Percentiles rank a stretch among this genome's conserved stretches.
phyloP scores from a whole-genome alignment of 2,888 invertebrate genomes.

The Amphipyra tragopoginis region DNA sequence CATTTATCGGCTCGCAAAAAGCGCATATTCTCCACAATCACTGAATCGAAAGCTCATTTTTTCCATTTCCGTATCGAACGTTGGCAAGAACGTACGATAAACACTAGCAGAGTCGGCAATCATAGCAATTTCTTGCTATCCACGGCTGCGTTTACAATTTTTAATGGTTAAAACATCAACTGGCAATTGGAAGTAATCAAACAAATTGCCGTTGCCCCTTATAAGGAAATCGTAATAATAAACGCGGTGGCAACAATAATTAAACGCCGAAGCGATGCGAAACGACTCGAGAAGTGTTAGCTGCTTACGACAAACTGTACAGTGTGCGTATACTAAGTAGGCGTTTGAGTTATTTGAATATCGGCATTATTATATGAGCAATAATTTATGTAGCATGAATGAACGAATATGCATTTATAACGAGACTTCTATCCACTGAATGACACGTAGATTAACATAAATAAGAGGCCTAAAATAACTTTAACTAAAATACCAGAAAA shows the following conservation, averaged over 20 bases:
- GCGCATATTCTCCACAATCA: conserved; percentile 70
- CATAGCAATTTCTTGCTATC: conserved; percentile 80
- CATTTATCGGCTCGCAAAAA: conserved; percentile 79
- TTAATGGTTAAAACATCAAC: conserved; percentile 84
- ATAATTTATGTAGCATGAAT: conserved; percentile 16
- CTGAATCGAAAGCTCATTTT: conserved; percentile 74
- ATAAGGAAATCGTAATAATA: conserved; percentile 85
- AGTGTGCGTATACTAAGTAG: conserved; percentile 14
- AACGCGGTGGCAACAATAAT: conserved; percentile 80
- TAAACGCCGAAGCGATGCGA: conserved; percentile 83
- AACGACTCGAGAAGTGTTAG: conserved; percentile 68
- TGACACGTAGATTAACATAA: conserved; percentile 12
- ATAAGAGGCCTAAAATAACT: conserved; percentile 16
- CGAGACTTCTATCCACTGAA: conserved; percentile 16
- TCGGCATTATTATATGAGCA: conserved; percentile 5
- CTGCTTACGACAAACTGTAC: conserved; percentile 41
- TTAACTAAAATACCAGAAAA: conserved; percentile 20
- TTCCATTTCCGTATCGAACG: conserved; percentile 70
- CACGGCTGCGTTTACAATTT: conserved; percentile 76
- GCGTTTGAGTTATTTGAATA: conserved; percentile 20
- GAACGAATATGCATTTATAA: conserved; percentile 14
- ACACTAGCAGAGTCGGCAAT: conserved; percentile 71
- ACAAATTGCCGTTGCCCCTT: conserved; percentile 83
- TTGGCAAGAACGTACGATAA: conserved; percentile 71
- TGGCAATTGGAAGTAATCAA: conserved; percentile 83